Evolutionary conservation across 2,888 invertebrate genomes (phyloP).

Genomic region (Ceriagrion tenellum): DNA sequence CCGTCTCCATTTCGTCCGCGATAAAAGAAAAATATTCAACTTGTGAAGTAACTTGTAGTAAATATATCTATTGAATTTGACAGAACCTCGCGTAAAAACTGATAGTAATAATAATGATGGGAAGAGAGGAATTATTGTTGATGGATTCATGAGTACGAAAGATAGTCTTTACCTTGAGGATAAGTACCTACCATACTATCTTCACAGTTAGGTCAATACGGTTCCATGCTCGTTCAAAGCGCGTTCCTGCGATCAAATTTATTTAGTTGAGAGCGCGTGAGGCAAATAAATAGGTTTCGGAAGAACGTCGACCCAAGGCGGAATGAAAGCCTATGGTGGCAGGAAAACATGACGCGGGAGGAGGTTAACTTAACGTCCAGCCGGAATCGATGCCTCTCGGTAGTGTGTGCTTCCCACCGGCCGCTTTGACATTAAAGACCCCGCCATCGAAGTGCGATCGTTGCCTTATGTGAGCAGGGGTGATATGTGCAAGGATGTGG

Average conservation of each 20-base stretch:
- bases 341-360: not conserved
- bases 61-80: too few relatives aligned
- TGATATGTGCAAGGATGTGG: too few relatives aligned
- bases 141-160: too few relatives aligned
- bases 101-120: too few relatives aligned
- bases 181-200: not conserved
- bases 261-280: not conserved
- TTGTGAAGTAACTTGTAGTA: too few relatives aligned
- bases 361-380: not conserved
- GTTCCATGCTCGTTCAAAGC: not conserved
- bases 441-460: too few relatives aligned
- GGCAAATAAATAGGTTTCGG: not conserved
- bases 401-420: too few relatives aligned
- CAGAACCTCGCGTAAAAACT: too few relatives aligned
- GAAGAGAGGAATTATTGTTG: too few relatives aligned
- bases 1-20: not conserved
- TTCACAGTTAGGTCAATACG: not conserved
- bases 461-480: too few relatives aligned
- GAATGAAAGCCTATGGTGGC: not conserved
- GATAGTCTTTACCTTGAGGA: too few relatives aligned
- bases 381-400: not conserved
- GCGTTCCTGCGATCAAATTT: not conserved
- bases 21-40: not conserved
- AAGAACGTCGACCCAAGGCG: slow-evolving; percentile 35
- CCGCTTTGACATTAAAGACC: too few relatives aligned